A percentile compares a stretch with the other conserved stretches of the same genome.
phyloP scores from a whole-genome alignment of 2,113 vertebrate species.

The Notarius quadriscutis region DNA sequence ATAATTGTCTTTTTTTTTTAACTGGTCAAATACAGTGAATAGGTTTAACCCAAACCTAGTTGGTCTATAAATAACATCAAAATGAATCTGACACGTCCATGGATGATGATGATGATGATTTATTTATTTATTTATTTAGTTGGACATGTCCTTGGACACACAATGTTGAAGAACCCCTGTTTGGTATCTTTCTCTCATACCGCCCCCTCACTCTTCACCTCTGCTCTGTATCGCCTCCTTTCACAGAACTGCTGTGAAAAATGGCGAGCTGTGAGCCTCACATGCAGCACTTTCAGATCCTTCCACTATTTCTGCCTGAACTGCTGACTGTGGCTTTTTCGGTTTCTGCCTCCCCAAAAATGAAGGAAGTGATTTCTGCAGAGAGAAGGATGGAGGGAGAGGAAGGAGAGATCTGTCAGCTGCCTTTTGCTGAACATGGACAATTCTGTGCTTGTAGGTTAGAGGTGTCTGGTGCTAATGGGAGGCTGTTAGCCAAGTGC shows the following conservation, averaged over 20 bases:
- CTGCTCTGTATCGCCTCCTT: neutral
- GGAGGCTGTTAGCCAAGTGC: neutral
- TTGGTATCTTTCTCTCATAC: neutral
- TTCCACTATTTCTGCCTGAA: neutral
- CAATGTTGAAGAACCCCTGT: neutral
- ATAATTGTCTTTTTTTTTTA: neutral
- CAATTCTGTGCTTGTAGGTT: neutral
- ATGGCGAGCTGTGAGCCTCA: neutral
- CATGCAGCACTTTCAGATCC: conserved; percentile 24
- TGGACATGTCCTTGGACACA: neutral
- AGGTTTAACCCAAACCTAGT: neutral
- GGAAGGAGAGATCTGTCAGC: neutral
- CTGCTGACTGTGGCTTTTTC: conserved; percentile 1
- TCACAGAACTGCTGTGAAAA: neutral
- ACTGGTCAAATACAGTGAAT: neutral
- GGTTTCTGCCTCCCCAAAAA: neutral
- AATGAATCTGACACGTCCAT: neutral
- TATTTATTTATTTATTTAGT: neutral
- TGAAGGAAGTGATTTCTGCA: neutral
- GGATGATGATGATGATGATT: neutral
- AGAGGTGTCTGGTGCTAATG: neutral
- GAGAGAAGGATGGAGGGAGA: neutral
- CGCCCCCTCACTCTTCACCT: neutral
- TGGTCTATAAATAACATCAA: neutral
- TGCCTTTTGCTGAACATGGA: neutral